A percentile compares a stretch with the other conserved stretches of the same genome.
Conservation (phyloP, 2,888 invertebrate genomes). For the Tetramorium bicarinatum region DNA sequence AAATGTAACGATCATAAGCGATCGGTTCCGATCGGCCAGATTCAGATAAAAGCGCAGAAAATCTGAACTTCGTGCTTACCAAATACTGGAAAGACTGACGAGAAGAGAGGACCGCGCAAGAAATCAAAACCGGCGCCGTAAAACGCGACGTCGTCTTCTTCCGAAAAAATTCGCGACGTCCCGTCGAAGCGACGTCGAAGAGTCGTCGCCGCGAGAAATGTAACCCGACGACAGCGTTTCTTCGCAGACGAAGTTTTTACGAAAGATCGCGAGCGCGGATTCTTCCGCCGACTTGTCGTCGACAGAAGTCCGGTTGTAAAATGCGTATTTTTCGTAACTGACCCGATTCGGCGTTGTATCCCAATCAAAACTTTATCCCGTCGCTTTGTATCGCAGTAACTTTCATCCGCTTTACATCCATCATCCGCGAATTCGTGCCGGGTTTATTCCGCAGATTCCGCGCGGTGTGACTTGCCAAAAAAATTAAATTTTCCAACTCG, state of each 20-base stretch:
- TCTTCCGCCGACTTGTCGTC: conserved; percentile 49
- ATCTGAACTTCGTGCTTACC: conserved; percentile 4
- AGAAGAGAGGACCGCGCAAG: neutral
- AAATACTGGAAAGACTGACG: conserved; percentile 1
- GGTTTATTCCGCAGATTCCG: conserved; percentile 17
- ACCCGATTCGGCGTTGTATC: conserved; percentile 54
- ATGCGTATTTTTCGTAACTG: conserved; percentile 42
- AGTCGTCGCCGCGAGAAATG: conserved; percentile 7
- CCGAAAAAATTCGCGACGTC: conserved; percentile 26
- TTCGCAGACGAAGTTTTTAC: conserved; percentile 58
- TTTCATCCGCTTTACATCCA: conserved; percentile 32
- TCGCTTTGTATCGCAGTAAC: conserved; percentile 22
- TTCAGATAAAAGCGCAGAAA: conserved; percentile 12
- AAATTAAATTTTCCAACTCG: conserved; percentile 40
- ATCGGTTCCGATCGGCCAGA: conserved; percentile 27
- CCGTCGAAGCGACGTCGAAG: conserved; percentile 15
- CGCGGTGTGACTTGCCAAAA: neutral
- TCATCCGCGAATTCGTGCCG: conserved; percentile 10
- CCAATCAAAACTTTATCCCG: conserved; percentile 66
- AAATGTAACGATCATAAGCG: conserved; percentile 9
- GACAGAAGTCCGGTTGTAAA: conserved; percentile 59
- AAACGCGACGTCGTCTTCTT: conserved; percentile 27
- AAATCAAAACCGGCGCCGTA: conserved; percentile 33
- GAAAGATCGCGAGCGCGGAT: conserved; percentile 21
- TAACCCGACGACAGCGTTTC: conserved; percentile 30